Base-by-base conservation (phyloP, 2,888 invertebrate species). In the Pristionchus entomophagus region DNA sequence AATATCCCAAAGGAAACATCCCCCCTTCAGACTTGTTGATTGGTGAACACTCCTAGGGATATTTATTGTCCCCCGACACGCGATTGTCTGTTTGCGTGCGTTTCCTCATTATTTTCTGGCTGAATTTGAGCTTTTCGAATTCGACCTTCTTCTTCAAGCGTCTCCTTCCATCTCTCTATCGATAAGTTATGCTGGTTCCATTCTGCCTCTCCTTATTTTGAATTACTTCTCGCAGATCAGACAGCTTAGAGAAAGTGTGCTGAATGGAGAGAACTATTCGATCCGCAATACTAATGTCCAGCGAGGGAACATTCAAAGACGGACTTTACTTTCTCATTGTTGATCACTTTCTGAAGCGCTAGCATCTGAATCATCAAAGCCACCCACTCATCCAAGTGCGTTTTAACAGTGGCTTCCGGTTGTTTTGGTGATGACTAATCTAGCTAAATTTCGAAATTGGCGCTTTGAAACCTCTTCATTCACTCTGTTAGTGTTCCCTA, bases 401-500 rank as follows among this genome's bases (percentile, higher is more conserved):
- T 73, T 73, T 73, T 32, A 73, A 73, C 73, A 73, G 26, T 73
- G 26, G 41, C 73, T 35, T 65, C 65, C 65, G 35, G 65, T 65
- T 73, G 73, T 73, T 73, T 73, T 73, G 73, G 8, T 45, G 8
- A 45, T 73, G 73, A 73, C 73, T 73, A 73, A 73, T 73, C 45
- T 2, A 45, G 45, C 8, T 14, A 45, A 45, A 14, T 14, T 12
- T 38, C 65, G 22, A 35, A 38, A 35, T 5, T 5, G 22, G 3
- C 41, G 26, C 32, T 73, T 38, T 19, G 41, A 26, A 73, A 73
- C 26, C 73, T 2, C 4, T 45, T n/a, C n/a, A n/a, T n/a, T n/a
- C n/a, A 19, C 26, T 45, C 73, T 45, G 45, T 73, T n/a, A 73
- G 32, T 22, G 32, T 22, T 26, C 35, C 35, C 45, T 45, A 26